Conservation (phyloP, 1,140 invertebrate genomes). For the Cherax destructor region DNA sequence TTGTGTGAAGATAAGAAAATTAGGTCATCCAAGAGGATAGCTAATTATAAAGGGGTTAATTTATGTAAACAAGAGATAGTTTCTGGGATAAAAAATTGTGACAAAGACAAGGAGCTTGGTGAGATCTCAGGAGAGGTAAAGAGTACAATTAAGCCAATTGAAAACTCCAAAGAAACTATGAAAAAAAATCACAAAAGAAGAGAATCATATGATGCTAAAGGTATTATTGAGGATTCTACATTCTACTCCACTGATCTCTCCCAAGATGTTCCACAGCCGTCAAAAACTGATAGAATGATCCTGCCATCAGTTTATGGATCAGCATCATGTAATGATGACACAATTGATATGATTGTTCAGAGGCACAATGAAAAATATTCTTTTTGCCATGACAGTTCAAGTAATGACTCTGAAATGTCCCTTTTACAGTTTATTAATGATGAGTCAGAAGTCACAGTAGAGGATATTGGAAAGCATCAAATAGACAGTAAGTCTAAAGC, state of each 20-base stretch:
- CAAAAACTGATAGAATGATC: neutral
- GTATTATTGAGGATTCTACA: slow-evolving; percentile 30
- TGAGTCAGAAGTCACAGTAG: neutral
- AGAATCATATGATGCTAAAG: neutral
- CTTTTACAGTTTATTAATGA: slow-evolving; percentile 45
- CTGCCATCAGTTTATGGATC: neutral
- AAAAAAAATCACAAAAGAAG: neutral
- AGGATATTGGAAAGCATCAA: neutral
- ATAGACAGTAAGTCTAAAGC: neutral
- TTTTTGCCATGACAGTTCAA: neutral
- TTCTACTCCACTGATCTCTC: slow-evolving; percentile 38
- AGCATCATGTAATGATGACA: slow-evolving; percentile 50
- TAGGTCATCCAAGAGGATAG: neutral
- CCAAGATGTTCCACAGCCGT: neutral
- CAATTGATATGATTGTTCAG: slow-evolving; percentile 48
- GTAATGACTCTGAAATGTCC: slow-evolving; percentile 53
- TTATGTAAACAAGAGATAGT: neutral
- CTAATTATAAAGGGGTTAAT: neutral
- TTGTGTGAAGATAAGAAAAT: neutral
- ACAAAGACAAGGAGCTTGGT: neutral
- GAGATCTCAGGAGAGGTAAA: neutral
- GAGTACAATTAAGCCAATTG: neutral
- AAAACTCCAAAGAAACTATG: neutral
- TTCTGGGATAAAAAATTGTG: neutral
- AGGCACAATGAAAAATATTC: slow-evolving; percentile 50